phyloP scores from a whole-genome alignment of 2,888 invertebrate species.

The Gortyna flavago region DNA sequence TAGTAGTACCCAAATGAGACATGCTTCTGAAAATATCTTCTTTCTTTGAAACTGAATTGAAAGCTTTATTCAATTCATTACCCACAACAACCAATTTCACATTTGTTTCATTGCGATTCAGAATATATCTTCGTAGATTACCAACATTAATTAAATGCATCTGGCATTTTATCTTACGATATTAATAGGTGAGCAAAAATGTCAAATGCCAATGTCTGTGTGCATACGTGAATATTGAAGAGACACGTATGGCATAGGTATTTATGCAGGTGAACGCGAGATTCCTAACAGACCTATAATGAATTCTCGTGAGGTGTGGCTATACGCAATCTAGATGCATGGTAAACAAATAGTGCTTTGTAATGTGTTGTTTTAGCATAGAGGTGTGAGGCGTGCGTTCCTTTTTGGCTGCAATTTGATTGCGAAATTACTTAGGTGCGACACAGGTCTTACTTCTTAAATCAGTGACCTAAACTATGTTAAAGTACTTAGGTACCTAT shows the following conservation, averaged over 20 bases:
- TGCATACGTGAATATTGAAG: conserved; percentile 34
- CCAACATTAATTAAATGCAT: conserved; percentile 49
- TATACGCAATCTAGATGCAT: neutral
- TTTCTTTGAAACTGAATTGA: neutral
- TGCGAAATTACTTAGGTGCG: neutral
- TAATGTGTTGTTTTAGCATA: neutral
- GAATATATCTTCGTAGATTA: conserved; percentile 25
- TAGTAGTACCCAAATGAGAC: neutral
- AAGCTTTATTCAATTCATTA: conserved; percentile 3
- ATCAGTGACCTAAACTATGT: neutral
- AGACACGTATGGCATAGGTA: conserved; percentile 24
- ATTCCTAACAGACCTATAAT: conserved; percentile 10
- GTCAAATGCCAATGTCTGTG: conserved; percentile 43
- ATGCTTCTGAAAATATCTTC: neutral
- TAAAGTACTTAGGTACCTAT: too few relatives aligned
- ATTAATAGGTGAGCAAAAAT: conserved; percentile 60
- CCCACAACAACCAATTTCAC: conserved; percentile 1
- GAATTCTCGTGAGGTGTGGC: neutral
- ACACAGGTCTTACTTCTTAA: neutral
- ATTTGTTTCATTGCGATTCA: neutral
- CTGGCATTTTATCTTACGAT: conserved; percentile 55
- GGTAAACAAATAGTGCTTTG: neutral
- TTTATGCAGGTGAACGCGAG: conserved; percentile 19
- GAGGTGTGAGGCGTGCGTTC: neutral
- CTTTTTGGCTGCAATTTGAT: neutral